Conservation (phyloP, 2,113 vertebrate genomes). For the Lamprologus callipterus region DNA sequence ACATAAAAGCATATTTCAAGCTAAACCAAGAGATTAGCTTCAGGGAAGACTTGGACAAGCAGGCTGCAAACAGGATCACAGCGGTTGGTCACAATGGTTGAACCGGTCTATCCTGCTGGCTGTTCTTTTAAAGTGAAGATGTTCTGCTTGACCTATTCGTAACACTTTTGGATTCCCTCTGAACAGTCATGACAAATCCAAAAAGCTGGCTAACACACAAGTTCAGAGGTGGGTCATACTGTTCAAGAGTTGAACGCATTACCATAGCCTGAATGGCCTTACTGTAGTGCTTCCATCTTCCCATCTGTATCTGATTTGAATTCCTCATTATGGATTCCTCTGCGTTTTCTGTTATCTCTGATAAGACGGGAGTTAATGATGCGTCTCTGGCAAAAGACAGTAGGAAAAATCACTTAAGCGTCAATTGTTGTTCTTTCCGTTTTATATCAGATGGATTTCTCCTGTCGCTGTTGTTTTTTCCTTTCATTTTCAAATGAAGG, state of each 20-base stretch:
- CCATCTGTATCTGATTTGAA: slow-evolving; percentile 52
- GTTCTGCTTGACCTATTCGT: not conserved
- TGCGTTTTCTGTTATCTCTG: slow-evolving; percentile 47
- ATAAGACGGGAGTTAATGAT: slow-evolving; percentile 55
- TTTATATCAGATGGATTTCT: slow-evolving; percentile 50
- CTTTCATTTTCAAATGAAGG: slow-evolving; percentile 49
- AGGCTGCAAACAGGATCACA: not conserved
- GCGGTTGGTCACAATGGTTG: not conserved
- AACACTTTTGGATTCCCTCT: not conserved
- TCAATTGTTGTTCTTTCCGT: slow-evolving; percentile 52
- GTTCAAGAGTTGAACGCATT: slow-evolving; percentile 22
- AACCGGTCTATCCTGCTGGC: not conserved
- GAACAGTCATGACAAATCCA: not conserved
- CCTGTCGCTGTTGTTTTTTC: slow-evolving; percentile 49
- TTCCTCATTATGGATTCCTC: slow-evolving; percentile 32
- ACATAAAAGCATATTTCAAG: not conserved
- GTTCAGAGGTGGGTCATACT: slow-evolving; percentile 30
- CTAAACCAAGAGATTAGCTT: not conserved
- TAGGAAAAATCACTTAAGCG: slow-evolving; percentile 32
- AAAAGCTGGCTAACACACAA: not conserved
- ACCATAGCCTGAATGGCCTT: not conserved
- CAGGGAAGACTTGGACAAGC: not conserved
- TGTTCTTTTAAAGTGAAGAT: not conserved
- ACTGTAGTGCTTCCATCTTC: slow-evolving; percentile 18
- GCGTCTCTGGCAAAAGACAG: slow-evolving; percentile 43